These are phyloP conservation scores for Pheosia gnoma DNA, from an alignment of 2,888 invertebrate species.

Conservation along the genomic window DNA sequence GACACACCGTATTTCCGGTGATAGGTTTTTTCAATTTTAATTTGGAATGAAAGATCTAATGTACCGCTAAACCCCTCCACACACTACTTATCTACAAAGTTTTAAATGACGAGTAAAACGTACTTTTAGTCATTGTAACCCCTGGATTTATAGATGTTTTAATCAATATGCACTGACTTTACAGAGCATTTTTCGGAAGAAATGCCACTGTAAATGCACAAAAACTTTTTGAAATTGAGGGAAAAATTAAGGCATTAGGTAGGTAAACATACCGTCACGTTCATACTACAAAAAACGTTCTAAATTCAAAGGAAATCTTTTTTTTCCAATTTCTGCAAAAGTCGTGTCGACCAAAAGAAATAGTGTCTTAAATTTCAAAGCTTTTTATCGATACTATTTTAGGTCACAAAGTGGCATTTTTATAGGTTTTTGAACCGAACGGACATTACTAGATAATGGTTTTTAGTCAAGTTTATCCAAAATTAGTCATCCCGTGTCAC, in stretches of 20 bases:
- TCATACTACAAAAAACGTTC: slow-evolving; percentile 3
- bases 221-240: no score
- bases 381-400: slow-evolving; percentile 2
- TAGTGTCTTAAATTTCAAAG: neutral
- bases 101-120: no score
- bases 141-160: no score
- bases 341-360: neutral
- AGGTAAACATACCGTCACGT: slow-evolving; percentile 3
- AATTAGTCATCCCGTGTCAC: slow-evolving; percentile 4
- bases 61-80: no score
- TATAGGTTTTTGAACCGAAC: neutral
- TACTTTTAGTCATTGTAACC: no score
- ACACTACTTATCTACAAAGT: no score
- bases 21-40: no score
- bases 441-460: slow-evolving; percentile 1
- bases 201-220: no score
- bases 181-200: no score
- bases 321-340: neutral
- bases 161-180: no score
- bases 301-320: neutral
- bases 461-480: slow-evolving; percentile 3
- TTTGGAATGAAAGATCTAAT: no score
- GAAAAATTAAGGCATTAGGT: neutral
- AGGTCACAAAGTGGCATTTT: slow-evolving; percentile 4
- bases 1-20: no score